Conservation (phyloP, 2,888 invertebrate genomes). For the Drosophila anomelani region DNA sequence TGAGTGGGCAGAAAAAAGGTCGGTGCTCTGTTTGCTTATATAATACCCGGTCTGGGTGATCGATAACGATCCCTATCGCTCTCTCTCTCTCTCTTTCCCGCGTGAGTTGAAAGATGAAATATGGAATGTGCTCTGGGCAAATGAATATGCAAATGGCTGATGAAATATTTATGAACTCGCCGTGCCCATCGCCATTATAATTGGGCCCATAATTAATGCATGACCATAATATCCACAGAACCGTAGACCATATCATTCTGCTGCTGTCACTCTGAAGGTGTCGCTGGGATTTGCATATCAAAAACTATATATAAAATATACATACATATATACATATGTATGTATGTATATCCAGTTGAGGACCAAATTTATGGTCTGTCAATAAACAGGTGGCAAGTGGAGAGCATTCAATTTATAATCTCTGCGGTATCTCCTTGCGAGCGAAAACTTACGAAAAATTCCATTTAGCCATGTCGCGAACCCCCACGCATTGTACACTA, state of each 20-base stretch:
- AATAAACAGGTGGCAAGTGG: slow-evolving; percentile 17
- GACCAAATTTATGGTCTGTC: slow-evolving; percentile 27
- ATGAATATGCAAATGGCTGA: slow-evolving; percentile 45
- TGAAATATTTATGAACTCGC: slow-evolving; percentile 61
- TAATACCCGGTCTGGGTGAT: slow-evolving; percentile 3
- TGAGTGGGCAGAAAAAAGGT: slow-evolving; percentile 21
- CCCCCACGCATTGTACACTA: slow-evolving; percentile 34
- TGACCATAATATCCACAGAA: slow-evolving; percentile 3
- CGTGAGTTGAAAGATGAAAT: slow-evolving; percentile 17
- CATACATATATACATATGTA: neutral
- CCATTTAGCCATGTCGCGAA: slow-evolving; percentile 30
- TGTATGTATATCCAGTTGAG: neutral
- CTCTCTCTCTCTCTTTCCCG: neutral
- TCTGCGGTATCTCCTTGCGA: slow-evolving; percentile 6
- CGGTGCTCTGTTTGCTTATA: slow-evolving; percentile 10
- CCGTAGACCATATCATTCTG: neutral
- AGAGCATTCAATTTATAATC: slow-evolving; percentile 24
- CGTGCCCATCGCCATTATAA: slow-evolving; percentile 56
- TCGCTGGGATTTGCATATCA: slow-evolving; percentile 38
- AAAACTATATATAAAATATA: slow-evolving; percentile 7
- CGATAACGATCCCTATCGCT: slow-evolving; percentile 12
- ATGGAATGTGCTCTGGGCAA: slow-evolving; percentile 5
- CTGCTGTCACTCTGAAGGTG: slow-evolving; percentile 30
- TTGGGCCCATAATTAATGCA: slow-evolving; percentile 52
- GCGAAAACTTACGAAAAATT: slow-evolving; percentile 26